Conservation (phyloP, 2,113 vertebrate genomes). For the Chaetorhynchus papuensis region DNA sequence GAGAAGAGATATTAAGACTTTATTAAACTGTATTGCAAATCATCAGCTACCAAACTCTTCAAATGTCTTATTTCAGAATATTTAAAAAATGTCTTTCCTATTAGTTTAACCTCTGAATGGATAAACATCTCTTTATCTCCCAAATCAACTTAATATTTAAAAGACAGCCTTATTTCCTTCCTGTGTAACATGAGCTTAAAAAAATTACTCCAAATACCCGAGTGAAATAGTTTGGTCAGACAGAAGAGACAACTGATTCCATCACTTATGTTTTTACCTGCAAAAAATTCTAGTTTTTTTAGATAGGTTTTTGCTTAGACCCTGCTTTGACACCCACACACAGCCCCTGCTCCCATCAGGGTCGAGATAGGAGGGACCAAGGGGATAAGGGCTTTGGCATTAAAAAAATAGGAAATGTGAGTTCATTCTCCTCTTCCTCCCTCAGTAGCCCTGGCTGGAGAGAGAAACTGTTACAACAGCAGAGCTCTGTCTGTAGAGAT, state of each 20-base stretch:
- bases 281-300: not conserved
- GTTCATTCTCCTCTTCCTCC: not conserved
- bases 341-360: not conserved
- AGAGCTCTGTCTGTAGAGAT: not conserved
- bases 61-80: not conserved
- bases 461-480: not conserved
- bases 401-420: not conserved
- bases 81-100: not conserved
- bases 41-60: not conserved
- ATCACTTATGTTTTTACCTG: not conserved
- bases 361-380: fast-evolving
- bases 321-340: not conserved
- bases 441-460: not conserved
- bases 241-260: not conserved
- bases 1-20: not conserved
- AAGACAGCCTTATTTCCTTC: not conserved
- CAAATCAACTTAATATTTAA: not conserved
- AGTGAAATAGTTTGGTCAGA: not conserved
- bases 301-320: not conserved
- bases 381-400: not conserved
- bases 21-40: not conserved
- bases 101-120: not conserved
- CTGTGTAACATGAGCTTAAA: not conserved
- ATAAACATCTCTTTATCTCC: not conserved
- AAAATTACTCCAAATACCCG: not conserved